Base-by-base conservation (phyloP, 2,888 invertebrate genomes). In the Halictus ligatus region DNA sequence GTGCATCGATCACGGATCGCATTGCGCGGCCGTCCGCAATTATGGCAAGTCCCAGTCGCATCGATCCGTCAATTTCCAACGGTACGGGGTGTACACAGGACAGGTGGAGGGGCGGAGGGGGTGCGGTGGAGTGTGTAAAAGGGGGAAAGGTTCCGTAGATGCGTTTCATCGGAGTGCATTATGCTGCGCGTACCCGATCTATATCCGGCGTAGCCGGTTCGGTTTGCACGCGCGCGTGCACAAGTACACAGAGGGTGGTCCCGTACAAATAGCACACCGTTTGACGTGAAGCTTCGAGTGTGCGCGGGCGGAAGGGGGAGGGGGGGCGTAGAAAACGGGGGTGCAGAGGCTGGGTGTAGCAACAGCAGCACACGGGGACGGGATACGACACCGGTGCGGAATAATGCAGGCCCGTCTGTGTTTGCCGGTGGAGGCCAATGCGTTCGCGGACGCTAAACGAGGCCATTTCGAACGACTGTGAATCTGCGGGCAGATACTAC, bases 381-480 rank as follows among this genome's bases (percentile, higher is more conserved):
- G 29, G 76, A 64, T 80, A 81, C 88, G 83, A 82, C 67, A 82
- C 75, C 81, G 77, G 43, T 29, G 78, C 80, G 80, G 88, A 89
- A 89, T 90, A 89, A 88, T 89, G 77, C 83, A 83, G 75, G 81
- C 58, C 69, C 78, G 87, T 86, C 87, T 81, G 74, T 87, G 80
- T 87, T 87, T 87, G 76, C 87, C 67, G 67, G 67, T 75, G 77
- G 67, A 67, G 67, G 72, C 48, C 35, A 54, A 73, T 60, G 71
- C 50, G 80, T 69, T 54, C 67, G 75, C 60, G 85, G 29, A 77
- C 69, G 46, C 58, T 40, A 67, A 74, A 84, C 84, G 75, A 85
- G 78, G 78, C 85, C 72, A 46, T 73, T 79, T 60, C 72, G 83
- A 83, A 83, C 84, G 77, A 84, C 35, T 54, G 54, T 21, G 71